Percentiles rank a stretch among this genome's conserved stretches.
These are phyloP conservation scores for Drosophila siamana DNA, from an alignment of 2,888 invertebrate genomes.

Conservation along the genomic window DNA sequence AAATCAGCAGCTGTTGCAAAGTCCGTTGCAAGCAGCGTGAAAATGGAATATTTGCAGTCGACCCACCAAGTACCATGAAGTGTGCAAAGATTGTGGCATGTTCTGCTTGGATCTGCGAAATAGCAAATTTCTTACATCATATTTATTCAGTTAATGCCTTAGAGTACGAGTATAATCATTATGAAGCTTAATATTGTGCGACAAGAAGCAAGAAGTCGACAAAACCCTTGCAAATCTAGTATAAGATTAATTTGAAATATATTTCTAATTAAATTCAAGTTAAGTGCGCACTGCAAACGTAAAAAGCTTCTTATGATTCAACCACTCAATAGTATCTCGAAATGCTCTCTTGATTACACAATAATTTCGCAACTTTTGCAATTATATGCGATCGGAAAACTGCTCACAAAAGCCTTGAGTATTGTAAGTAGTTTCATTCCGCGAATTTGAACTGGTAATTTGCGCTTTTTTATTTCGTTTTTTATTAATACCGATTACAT, in stretches of 20 bases:
- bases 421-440: constrained; percentile 5
- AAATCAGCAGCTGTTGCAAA: constrained; percentile 61
- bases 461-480: constrained; percentile 46
- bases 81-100: background rate
- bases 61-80: constrained; percentile 5
- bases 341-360: background rate
- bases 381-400: background rate
- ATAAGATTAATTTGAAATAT: background rate
- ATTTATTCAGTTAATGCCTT: constrained; percentile 7
- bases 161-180: no score
- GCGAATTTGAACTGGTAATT: constrained; percentile 7
- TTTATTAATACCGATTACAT: constrained; percentile 73
- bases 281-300: no score
- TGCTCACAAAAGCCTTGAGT: background rate
- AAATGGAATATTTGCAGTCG: constrained; percentile 36
- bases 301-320: background rate
- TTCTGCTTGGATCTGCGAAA: no score
- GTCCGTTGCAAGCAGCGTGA: constrained; percentile 29
- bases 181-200: background rate
- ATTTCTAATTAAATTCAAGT: background rate
- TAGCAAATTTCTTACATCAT: constrained; percentile 2
- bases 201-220: background rate
- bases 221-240: no score
- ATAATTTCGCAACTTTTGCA: background rate
- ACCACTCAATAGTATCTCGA: background rate